Percentiles rank a stretch among this genome's conserved stretches.
phyloP scores from a whole-genome alignment of 2,888 invertebrate genomes.

The Catocala nupta region DNA sequence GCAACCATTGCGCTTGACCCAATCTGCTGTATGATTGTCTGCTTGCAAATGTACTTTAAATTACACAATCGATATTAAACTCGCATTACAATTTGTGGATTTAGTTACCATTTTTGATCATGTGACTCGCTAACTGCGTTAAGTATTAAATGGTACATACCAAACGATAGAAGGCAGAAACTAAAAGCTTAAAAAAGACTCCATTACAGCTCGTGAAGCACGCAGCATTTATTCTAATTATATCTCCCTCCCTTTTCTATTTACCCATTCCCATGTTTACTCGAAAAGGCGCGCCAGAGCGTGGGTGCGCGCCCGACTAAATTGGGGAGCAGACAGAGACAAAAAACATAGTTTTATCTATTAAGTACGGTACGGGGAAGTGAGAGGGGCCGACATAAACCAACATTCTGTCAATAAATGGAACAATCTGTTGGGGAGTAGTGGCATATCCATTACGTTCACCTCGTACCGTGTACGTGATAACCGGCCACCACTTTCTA shows the following conservation, averaged over 20 bases:
- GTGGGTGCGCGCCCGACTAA: slow-evolving; percentile 82
- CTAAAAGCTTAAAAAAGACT: slow-evolving; percentile 38
- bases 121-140: background rate
- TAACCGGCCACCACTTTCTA: slow-evolving; percentile 75
- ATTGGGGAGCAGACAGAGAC: slow-evolving; percentile 83
- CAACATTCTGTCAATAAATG: slow-evolving; percentile 76
- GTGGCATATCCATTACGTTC: slow-evolving; percentile 74
- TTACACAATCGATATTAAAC: slow-evolving; percentile 21
- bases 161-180: slow-evolving; percentile 1
- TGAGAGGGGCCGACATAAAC: slow-evolving; percentile 67
- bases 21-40: slow-evolving; percentile 21
- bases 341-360: slow-evolving; percentile 69
- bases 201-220: slow-evolving; percentile 61
- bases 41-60: slow-evolving; percentile 37
- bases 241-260: slow-evolving; percentile 83
- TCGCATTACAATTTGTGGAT: slow-evolving; percentile 14
- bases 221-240: slow-evolving; percentile 84
- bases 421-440: slow-evolving; percentile 69
- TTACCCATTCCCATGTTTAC: slow-evolving; percentile 84
- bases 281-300: slow-evolving; percentile 81
- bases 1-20: slow-evolving; percentile 34
- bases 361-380: slow-evolving; percentile 60
- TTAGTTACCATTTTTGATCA: too few relatives aligned
- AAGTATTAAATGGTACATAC: background rate
- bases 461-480: slow-evolving; percentile 64